Evolutionary conservation across 2,113 vertebrate genomes (phyloP).

Genomic region (Calonectris borealis): DNA sequence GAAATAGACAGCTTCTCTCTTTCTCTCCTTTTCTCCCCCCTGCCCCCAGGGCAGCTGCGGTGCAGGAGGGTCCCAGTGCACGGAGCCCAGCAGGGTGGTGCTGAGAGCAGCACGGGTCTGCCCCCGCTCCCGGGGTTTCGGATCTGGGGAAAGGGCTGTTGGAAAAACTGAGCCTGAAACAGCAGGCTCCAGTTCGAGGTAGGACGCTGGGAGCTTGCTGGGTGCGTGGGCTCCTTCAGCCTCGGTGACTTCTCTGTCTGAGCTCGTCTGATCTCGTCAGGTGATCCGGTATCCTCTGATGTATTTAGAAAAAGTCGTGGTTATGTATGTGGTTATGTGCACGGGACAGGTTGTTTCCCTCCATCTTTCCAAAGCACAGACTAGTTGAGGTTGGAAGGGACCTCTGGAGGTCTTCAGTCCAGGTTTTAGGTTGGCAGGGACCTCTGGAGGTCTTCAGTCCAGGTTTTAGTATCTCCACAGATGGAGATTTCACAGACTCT

Average conservation of each 20-base stretch:
- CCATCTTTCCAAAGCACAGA: neutral
- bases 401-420: neutral
- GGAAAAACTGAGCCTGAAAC: neutral
- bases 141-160: neutral
- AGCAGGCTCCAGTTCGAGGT: neutral
- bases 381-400: neutral
- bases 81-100: neutral
- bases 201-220: neutral
- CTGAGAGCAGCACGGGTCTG: neutral
- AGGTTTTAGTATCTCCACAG: neutral
- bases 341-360: neutral
- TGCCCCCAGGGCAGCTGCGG: neutral
- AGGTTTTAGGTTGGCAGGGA: neutral
- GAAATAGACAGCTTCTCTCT: neutral
- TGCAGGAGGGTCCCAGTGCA: neutral
- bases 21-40: neutral
- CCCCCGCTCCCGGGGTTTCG: accelerated
- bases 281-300: neutral
- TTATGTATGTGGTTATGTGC: neutral
- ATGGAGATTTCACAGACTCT: neutral
- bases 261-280: neutral
- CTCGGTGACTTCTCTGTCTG: neutral
- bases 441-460: neutral
- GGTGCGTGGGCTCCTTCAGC: neutral
- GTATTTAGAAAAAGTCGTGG: neutral